These are phyloP conservation scores for Fissipunctia ypsillon DNA, from an alignment of 2,888 invertebrate species.

Conservation along the genomic window DNA sequence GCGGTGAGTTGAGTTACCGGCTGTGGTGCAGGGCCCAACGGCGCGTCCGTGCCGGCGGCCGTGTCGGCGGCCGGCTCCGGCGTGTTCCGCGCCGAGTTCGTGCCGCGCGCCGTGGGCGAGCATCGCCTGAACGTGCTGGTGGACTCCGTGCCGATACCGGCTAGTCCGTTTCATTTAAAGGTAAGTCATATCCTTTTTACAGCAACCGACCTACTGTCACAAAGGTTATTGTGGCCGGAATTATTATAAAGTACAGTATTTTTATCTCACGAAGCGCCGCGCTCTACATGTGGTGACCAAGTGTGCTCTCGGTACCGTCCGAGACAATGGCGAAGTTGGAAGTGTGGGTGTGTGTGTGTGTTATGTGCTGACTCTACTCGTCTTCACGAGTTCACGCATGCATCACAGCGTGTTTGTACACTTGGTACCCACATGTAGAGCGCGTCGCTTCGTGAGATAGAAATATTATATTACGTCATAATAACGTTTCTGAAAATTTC, in stretches of 20 bases:
- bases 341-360: no score
- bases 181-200: slow-evolving; percentile 74
- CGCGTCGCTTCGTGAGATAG: no score
- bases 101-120: slow-evolving; percentile 97
- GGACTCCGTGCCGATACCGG: slow-evolving; percentile 95
- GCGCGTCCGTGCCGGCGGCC: slow-evolving; percentile 97
- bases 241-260: no score
- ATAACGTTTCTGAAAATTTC: neutral
- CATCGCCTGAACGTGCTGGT: slow-evolving; percentile 97
- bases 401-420: no score
- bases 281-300: no score
- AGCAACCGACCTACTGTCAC: neutral
- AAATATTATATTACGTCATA: no score
- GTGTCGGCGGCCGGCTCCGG: slow-evolving; percentile 95
- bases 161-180: slow-evolving; percentile 98
- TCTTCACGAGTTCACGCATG: no score
- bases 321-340: no score
- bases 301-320: no score
- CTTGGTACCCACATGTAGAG: no score
- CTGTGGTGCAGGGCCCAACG: slow-evolving; percentile 95
- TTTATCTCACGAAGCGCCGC: no score
- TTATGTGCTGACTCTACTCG: no score
- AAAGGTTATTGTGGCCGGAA: neutral
- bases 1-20: slow-evolving; percentile 84
- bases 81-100: slow-evolving; percentile 97